Conservation (phyloP, 2,888 invertebrate species). For the Brachyopa scutellaris region DNA sequence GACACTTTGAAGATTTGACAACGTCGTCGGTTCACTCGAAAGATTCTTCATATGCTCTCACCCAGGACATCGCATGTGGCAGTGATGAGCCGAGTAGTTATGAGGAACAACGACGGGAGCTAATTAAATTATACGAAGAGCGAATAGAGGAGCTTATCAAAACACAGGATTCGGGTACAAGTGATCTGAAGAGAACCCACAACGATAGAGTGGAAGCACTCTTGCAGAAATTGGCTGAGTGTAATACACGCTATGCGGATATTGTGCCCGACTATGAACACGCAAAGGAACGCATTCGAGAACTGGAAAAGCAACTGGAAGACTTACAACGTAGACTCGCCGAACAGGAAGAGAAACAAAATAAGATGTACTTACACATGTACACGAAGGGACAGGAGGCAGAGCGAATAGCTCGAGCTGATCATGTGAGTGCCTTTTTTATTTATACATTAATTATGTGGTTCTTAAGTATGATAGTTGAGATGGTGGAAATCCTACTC, state of each 20-base stretch:
- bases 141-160: conserved; percentile 89
- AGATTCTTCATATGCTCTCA: conserved; percentile 85
- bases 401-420: conserved; percentile 87
- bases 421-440: conserved; percentile 83
- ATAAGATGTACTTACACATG: conserved; percentile 91
- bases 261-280: conserved; percentile 88
- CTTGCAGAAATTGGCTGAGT: conserved; percentile 88
- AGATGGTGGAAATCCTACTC: no score
- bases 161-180: conserved; percentile 85
- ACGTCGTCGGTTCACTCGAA: conserved; percentile 90
- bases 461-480: no score
- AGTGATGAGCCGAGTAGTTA: conserved; percentile 76
- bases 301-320: conserved; percentile 88
- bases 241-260: conserved; percentile 90
- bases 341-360: conserved; percentile 88
- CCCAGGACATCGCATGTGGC: conserved; percentile 82
- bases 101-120: conserved; percentile 86
- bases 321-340: conserved; percentile 86
- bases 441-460: no score
- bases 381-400: conserved; percentile 91
- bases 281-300: conserved; percentile 87
- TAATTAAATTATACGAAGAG: conserved; percentile 88
- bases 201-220: conserved; percentile 90
- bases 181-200: conserved; percentile 89
- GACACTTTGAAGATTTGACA: conserved; percentile 92